Conservation (phyloP, 2,113 vertebrate genomes). For the Pelvicachromis taeniatus region DNA sequence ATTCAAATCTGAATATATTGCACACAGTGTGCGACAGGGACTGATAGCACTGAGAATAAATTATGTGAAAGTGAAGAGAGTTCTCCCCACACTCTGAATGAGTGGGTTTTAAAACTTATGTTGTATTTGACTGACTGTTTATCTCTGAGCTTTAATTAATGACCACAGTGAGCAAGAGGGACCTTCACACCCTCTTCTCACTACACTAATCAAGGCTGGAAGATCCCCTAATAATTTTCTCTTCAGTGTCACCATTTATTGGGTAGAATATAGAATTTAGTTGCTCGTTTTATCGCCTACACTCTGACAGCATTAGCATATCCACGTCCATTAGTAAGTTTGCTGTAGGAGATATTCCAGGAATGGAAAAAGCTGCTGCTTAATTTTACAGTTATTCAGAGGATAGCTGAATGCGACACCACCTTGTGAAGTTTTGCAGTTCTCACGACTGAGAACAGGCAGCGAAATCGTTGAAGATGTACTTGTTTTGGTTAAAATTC, state of each 20-base stretch:
- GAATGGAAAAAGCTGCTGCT: background rate
- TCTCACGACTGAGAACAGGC: background rate
- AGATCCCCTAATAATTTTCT: background rate
- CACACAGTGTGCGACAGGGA: background rate
- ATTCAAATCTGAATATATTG: background rate
- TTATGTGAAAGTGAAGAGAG: background rate
- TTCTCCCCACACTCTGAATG: background rate
- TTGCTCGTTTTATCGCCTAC: background rate
- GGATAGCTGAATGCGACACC: background rate
- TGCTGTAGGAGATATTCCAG: background rate
- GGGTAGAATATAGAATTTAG: background rate
- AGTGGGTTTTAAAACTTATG: background rate
- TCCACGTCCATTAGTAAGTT: background rate
- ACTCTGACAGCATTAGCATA: background rate
- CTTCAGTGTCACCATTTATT: background rate
- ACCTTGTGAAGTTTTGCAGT: background rate
- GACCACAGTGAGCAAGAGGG: background rate
- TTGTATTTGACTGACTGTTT: background rate
- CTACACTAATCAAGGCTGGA: background rate
- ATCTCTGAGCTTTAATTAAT: constrained; percentile 2
- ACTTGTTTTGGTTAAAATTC: background rate
- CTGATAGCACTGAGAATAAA: background rate
- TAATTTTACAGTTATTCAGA: background rate
- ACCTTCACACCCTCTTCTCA: background rate
- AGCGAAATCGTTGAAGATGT: background rate